These are phyloP conservation scores for Desmophyllum pertusum DNA, from an alignment of 92 coral and sea anemone genomes.

Conservation along the genomic window DNA sequence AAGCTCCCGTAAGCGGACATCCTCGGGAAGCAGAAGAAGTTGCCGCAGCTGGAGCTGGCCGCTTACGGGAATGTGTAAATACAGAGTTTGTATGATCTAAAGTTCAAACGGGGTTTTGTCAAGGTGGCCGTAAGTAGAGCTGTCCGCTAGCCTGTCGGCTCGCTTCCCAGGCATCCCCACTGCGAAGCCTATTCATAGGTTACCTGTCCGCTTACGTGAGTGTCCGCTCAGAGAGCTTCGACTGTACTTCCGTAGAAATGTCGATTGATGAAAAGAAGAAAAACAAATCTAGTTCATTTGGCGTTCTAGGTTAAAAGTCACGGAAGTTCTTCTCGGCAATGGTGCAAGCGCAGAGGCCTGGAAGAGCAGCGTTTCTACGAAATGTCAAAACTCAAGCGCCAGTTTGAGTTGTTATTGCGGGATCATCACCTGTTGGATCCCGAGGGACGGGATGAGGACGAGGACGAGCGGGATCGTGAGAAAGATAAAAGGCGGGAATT, in stretches of 20 bases:
- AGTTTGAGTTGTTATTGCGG: constrained; percentile 84
- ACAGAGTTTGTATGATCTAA: no score
- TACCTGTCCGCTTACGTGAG: no score
- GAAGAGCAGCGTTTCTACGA: constrained; percentile 98
- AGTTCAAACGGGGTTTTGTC: no score
- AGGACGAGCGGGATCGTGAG: constrained; percentile 75
- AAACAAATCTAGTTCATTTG: not conserved
- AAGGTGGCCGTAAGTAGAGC: no score
- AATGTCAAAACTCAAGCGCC: constrained; percentile 91
- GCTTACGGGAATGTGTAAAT: no score
- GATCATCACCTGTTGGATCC: constrained; percentile 81
- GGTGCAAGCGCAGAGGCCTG: constrained; percentile 94
- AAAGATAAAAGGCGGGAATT: constrained; percentile 79
- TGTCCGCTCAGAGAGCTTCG: no score
- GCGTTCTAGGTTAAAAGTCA: constrained; percentile 74
- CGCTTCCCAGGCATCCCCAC: no score
- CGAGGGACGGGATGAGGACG: constrained; percentile 68
- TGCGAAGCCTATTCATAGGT: no score
- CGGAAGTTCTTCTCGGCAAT: constrained; percentile 83
- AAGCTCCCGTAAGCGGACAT: no score
- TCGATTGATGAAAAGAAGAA: not conserved
- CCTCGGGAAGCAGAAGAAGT: no score
- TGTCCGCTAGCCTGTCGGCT: no score
- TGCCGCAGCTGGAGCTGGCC: no score
- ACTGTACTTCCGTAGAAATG: not conserved